Percentiles rank a stretch among this genome's conserved stretches.
phyloP scores from a whole-genome alignment of 2,113 vertebrate species.

The Meles meles region DNA sequence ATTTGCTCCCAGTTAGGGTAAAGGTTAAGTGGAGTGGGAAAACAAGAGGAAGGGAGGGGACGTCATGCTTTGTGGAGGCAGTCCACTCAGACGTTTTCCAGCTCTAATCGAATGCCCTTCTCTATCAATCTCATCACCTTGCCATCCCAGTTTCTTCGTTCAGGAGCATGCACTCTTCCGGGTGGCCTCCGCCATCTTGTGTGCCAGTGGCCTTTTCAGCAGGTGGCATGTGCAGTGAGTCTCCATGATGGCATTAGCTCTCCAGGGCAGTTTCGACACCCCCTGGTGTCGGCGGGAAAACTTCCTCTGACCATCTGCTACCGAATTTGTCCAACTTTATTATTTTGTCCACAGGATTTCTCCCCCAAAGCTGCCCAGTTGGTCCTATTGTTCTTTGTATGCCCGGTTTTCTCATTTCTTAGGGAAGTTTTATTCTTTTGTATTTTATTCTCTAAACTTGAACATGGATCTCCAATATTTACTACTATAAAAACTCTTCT shows the following conservation, averaged over 20 bases:
- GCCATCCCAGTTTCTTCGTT: fast-evolving
- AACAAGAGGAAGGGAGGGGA: background rate
- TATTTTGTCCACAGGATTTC: background rate
- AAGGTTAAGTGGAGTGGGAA: constrained; percentile 57
- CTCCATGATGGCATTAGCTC: background rate
- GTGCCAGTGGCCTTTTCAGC: background rate
- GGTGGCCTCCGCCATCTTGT: fast-evolving
- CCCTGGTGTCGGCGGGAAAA: background rate
- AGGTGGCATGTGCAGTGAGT: fast-evolving
- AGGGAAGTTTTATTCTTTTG: background rate
- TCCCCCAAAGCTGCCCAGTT: background rate
- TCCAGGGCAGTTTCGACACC: background rate
- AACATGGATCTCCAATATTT: background rate
- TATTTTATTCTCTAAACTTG: background rate
- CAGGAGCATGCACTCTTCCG: fast-evolving
- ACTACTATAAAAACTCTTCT: background rate
- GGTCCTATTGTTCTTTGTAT: background rate
- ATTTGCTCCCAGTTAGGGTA: constrained; percentile 33
- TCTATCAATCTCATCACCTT: no score
- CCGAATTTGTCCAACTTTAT: background rate
- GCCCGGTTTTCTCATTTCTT: constrained; percentile 22
- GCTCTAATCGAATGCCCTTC: background rate
- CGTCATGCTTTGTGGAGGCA: background rate
- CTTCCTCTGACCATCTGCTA: constrained; percentile 4
- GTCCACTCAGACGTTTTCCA: background rate